These are phyloP conservation scores for Phataginus tetradactyla DNA, from an alignment of 2,797 vertebrate genomes.

Conservation along the genomic window DNA sequence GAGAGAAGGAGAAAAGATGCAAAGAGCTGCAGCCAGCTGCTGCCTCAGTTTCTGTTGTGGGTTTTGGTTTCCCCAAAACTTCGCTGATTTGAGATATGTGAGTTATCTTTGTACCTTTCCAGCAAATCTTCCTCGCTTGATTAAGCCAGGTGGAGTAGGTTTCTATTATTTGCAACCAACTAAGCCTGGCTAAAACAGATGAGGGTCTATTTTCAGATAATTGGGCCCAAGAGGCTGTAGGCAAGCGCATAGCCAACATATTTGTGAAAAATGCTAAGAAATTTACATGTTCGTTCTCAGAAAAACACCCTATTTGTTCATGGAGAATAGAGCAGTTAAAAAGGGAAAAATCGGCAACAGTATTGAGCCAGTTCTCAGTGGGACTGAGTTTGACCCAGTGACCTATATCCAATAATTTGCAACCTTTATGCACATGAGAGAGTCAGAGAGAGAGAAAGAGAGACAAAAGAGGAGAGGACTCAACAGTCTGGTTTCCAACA, in stretches of 20 bases:
- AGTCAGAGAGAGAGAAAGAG: background rate
- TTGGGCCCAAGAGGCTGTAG: slow-evolving; percentile 69
- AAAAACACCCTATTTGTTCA: slow-evolving; percentile 51
- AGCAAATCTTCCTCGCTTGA: slow-evolving; percentile 48
- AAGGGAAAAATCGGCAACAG: background rate
- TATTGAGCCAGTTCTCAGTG: background rate
- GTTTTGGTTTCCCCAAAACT: background rate
- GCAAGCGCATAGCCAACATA: slow-evolving; percentile 42
- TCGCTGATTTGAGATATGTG: background rate
- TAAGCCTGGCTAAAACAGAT: slow-evolving; percentile 53
- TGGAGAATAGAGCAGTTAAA: background rate
- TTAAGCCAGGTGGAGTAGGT: slow-evolving; percentile 61
- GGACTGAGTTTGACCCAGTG: background rate
- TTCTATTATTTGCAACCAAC: slow-evolving; percentile 68
- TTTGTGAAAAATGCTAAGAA: slow-evolving; percentile 58
- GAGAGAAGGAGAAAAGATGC: too few relatives aligned
- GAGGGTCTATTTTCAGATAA: slow-evolving; percentile 74
- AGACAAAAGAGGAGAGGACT: background rate
- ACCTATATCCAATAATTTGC: slow-evolving; percentile 6
- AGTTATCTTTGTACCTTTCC: background rate
- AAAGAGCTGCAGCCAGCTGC: background rate
- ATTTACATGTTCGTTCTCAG: slow-evolving; percentile 58
- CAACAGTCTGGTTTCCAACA: slow-evolving; percentile 25
- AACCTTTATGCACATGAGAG: background rate
- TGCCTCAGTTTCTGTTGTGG: background rate